Evolutionary conservation across 2,797 vertebrate species (phyloP), one percentile per base, ranked within the genome.

Genomic region (Hirundo rustica): DNA sequence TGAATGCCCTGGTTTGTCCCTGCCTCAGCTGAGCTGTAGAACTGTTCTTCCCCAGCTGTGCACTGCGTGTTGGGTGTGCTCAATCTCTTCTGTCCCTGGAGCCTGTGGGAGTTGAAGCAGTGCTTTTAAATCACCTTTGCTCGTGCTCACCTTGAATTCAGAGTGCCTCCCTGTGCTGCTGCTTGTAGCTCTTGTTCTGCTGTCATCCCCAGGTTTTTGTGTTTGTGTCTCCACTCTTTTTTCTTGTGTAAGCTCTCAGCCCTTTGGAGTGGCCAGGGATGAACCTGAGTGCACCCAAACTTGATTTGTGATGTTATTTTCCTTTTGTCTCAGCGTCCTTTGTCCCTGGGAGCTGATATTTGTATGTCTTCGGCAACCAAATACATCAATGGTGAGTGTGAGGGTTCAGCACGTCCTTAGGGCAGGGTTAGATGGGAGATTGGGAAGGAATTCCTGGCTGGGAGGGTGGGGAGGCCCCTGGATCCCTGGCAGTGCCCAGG

Each of bases 311-410:
- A 72, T 75, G 13, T 65, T n/a, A 1, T 65, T 91, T 74, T 42
- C 17, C 18, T 96, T 85, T 71, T 51, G 1, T 97, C 97, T 92
- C 90, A 99, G 99, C 98, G 99, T 38, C 99, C 99, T 62, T 95
- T 99, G 93, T 96, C 99, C 55, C 97, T 99, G 76, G 99, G 99
- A 95, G 99, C 99, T 36, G 99, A 99, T 92, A 98, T 99, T 80
- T 99, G 99, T 91, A 98, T 99, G 98, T 98, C 98, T 93, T 99
- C 99, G 54, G 99, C 99, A 64, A 99, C 99, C 88, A 99, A 99
- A 84, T 99, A 99, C 94, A 99, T 99, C 97, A 99, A 99, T 3
- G 99, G 99, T 99, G 98, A 98, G 97, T 48, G 0, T 27, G 62
- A 8, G 72, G 29, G 27, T 19, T 60, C 27, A 76, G n/a, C 54